Evolutionary conservation across 2,888 invertebrate species (phyloP), one percentile per base, ranked within the genome.

Genomic region (Stegana nigrithorax): DNA sequence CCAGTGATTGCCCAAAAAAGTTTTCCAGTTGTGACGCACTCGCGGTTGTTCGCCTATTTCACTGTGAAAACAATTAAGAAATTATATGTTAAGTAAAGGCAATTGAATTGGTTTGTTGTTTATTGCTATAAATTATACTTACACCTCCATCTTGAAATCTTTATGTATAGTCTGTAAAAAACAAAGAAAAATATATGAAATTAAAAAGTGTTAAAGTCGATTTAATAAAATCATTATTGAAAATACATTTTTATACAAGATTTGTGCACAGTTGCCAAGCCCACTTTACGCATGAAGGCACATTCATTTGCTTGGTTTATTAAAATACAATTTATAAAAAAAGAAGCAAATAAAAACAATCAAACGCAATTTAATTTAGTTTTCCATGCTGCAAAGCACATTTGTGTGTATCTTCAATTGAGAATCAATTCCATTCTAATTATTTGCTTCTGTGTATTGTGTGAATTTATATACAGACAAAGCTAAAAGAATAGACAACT

Each of bases 1-100:
- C 94, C 94, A 94, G 81, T 93, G 93, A 66, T 91, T 88, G 32
- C 87, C 83, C 4, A 91, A 72, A 78, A 91, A 91, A 58, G 70
- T 70, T 36, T 69, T 60, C 17, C 71, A 63, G 23, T 71, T 72
- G 5, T 67, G 71, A 0, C 69, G 68, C 19, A 73, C 60, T 10
- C 70, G 71, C 2, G 65, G 63, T 5, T 70, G 70, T 56, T 78
- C 82, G 2, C 68, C 70, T 10, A 68, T 70, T 73, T 83, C 81
- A 59, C 81, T 81, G 36, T 7, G 57, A 66, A 47, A 14, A 2
- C 4, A 44, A 56, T 12, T 1, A 17, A n/a, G n/a, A 44, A 62
- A 23, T 14, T 23, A 14, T 51, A 60, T 1, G 14, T 23, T 51
- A 45, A 29, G 8, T 4, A 26, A 47, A 8, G 36, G 42, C 4